phyloP scores from a whole-genome alignment of 2,113 vertebrate species.

The Equus quagga region DNA sequence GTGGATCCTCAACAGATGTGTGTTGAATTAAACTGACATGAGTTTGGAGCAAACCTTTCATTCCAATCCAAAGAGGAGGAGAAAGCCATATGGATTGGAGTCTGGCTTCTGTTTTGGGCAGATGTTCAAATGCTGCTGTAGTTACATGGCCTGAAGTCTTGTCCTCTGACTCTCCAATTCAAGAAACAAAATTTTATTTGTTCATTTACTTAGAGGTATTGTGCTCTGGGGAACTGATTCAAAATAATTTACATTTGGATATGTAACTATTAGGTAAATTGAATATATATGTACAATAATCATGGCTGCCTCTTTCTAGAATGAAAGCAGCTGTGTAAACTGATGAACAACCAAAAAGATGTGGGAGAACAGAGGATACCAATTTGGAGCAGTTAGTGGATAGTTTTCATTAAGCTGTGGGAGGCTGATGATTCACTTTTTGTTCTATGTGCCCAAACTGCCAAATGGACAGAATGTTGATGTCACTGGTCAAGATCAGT shows the following conservation, averaged over 20 bases:
- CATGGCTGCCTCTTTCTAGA: background rate
- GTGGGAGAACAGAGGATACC: background rate
- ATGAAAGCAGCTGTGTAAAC: slow-evolving; percentile 1
- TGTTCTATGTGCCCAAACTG: background rate
- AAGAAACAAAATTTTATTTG: background rate
- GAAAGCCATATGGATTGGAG: background rate
- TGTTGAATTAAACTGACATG: background rate
- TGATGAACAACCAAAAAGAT: background rate
- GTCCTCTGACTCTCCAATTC: background rate
- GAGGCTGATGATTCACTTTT: background rate
- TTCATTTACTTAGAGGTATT: background rate
- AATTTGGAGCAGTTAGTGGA: background rate
- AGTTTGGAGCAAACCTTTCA: background rate
- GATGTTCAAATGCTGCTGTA: background rate
- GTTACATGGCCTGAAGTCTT: background rate
- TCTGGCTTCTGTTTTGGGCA: background rate
- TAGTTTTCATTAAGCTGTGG: background rate
- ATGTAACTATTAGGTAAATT: background rate
- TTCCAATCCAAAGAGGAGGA: background rate
- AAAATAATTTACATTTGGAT: background rate
- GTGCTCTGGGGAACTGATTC: background rate
- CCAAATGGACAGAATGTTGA: background rate
- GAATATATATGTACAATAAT: background rate
- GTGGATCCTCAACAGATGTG: background rate
- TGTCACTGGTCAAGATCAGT: background rate